phyloP scores from a whole-genome alignment of 2,888 invertebrate species.

The Rotaria sp. region DNA sequence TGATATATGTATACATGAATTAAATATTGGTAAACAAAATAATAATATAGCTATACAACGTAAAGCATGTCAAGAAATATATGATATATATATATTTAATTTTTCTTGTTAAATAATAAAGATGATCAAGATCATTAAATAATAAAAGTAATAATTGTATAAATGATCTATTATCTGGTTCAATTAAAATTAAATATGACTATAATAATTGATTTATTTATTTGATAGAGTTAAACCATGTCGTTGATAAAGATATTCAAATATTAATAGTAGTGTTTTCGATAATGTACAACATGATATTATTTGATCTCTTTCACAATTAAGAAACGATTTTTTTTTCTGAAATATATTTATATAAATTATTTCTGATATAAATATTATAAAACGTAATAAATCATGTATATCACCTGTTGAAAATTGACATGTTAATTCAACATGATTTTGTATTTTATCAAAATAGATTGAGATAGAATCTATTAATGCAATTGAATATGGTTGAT shows the following conservation, averaged over 20 bases:
- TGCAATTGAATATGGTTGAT: background rate
- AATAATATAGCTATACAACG: background rate
- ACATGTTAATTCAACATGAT: background rate
- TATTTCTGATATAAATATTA: background rate
- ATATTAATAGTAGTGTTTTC: background rate
- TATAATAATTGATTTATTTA: background rate
- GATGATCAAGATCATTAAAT: background rate
- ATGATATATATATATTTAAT: background rate
- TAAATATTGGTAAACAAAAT: conserved; percentile 37
- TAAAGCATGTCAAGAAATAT: background rate
- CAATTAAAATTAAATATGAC: background rate
- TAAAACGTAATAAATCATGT: background rate
- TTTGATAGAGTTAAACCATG: too few species aligned
- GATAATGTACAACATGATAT: conserved; percentile 14
- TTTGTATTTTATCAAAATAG: background rate
- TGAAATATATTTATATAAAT: background rate
- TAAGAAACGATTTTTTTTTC: background rate
- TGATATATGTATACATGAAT: conserved; percentile 37
- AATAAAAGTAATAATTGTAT: background rate
- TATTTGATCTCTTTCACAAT: background rate
- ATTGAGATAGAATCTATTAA: background rate
- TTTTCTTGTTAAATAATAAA: background rate
- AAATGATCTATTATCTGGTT: background rate
- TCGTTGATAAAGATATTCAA: too few species aligned
- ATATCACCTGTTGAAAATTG: background rate